A percentile compares a stretch with the other conserved stretches of the same genome.
Evolutionary conservation across 1,140 invertebrate species (phyloP).

Genomic region (Lineus longissimus): DNA sequence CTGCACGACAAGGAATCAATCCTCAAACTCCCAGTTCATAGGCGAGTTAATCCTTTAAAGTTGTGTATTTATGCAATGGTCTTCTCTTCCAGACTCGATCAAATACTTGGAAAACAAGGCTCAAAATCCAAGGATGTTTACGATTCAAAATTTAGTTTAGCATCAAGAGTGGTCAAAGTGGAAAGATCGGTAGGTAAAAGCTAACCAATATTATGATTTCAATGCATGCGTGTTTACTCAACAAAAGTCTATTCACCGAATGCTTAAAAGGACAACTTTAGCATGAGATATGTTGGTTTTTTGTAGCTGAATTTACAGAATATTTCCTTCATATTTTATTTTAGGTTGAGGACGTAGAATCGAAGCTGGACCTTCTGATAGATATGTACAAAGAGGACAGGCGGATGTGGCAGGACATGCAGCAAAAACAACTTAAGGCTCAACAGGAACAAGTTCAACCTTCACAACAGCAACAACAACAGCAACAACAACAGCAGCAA

Average conservation of each 20-base stretch:
- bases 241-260: too few relatives aligned
- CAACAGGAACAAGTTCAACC: conserved; percentile 2
- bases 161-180: conserved; percentile 89
- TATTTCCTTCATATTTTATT: conserved; percentile 7
- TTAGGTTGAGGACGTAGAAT: conserved; percentile 86
- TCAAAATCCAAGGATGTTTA: conserved; percentile 90
- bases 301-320: too few relatives aligned
- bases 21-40: too few relatives aligned
- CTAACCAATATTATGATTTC: too few relatives aligned
- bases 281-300: too few relatives aligned
- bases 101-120: conserved; percentile 88
- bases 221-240: too few relatives aligned
- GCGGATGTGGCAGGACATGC: conserved; percentile 31
- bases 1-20: too few relatives aligned
- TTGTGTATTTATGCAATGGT: too few relatives aligned
- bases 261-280: too few relatives aligned
- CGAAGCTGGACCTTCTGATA: conserved; percentile 86
- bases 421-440: too few relatives aligned
- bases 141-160: conserved; percentile 87
- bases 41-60: too few relatives aligned
- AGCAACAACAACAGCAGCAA: conserved; percentile 6
- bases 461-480: background rate
- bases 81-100: conserved; percentile 71
- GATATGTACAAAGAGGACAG: conserved; percentile 90
- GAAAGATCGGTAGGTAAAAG: conserved; percentile 78